Evolutionary conservation across 2,797 vertebrate genomes (phyloP), one percentile per base, ranked within the genome.

Genomic region (Scleropages formosus): DNA sequence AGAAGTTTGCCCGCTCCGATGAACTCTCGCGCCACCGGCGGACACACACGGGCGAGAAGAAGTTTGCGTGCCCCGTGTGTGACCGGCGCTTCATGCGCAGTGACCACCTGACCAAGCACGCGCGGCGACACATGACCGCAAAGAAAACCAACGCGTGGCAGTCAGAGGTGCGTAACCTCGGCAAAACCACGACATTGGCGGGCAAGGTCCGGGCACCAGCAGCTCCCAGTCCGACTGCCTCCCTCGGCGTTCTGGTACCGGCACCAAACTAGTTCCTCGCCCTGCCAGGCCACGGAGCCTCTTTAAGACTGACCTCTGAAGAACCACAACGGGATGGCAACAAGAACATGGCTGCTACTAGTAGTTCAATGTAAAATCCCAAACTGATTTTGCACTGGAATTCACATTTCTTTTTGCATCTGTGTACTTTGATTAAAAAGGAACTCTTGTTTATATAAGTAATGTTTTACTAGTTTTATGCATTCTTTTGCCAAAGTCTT

Each of bases 21-120:
- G 97, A 99, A 76, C 95, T 99, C 9, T 99, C 97, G 0, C 94
- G 97, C 16, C 97, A 99, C 82, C 95, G 96, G 3, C 85, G 97
- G 4, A 98, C 97, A 0, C 97, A 99, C 90, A 99, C 97, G 0
- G 97, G 97, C 0, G 97, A 99, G 86, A 99, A 99, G 89, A 97
- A 96, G 84, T 99, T 99, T 0, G 95, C 86, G 0, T 99, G 97
- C 71, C 92, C 89, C 0, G 94, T 95, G 78, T 99, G 97, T 0
- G 96, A 95, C 16, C 94, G 97, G 0, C 95, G 97, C 71, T 99
- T 98, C 89, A 98, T 98, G 97, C 93, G 97, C 86, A 98, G 97
- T 0, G 97, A 99, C 78, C 97, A 99, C 91, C 74, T 99, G 88
- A 98, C 96, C 0, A 98, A 99, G 85, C 97, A 98, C 1, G 92